A percentile compares a stretch with the other conserved stretches of the same genome.
phyloP scores from a whole-genome alignment of 2,888 invertebrate genomes.

The Dendrolimus pini region DNA sequence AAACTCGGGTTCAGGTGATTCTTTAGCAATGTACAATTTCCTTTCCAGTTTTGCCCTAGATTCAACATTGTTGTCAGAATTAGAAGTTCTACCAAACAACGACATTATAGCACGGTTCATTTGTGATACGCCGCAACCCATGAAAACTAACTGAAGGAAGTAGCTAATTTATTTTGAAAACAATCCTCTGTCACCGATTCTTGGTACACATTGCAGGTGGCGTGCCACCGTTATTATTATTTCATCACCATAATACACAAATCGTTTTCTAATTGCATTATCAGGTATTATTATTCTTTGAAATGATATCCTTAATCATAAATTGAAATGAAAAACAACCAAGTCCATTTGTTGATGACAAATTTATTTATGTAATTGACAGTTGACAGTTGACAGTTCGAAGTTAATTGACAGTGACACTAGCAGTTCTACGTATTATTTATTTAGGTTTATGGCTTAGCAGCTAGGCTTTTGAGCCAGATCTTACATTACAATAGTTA shows the following conservation, averaged over 20 bases:
- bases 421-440: too few species aligned
- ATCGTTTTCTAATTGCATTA: slow-evolving; percentile 3
- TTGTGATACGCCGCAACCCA: slow-evolving; percentile 68
- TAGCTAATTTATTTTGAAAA: slow-evolving; percentile 13
- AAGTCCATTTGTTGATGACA: background rate
- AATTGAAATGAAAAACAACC: background rate
- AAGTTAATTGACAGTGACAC: background rate
- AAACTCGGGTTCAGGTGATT: slow-evolving; percentile 88
- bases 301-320: background rate
- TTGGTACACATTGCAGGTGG: slow-evolving; percentile 25
- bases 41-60: slow-evolving; percentile 51
- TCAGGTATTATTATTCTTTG: background rate
- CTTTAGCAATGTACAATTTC: slow-evolving; percentile 73
- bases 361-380: background rate
- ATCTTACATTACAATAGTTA: too few species aligned
- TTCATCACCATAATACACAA: background rate
- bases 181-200: slow-evolving; percentile 30
- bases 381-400: background rate
- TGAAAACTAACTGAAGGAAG: slow-evolving; percentile 33
- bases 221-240: background rate
- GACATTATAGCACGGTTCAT: slow-evolving; percentile 56
- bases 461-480: too few species aligned
- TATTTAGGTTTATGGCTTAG: too few species aligned
- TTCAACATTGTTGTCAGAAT: slow-evolving; percentile 35
- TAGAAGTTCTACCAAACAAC: slow-evolving; percentile 54